Evolutionary conservation across 2,113 vertebrate species (phyloP).

Genomic region (Solenodon paradoxus): DNA sequence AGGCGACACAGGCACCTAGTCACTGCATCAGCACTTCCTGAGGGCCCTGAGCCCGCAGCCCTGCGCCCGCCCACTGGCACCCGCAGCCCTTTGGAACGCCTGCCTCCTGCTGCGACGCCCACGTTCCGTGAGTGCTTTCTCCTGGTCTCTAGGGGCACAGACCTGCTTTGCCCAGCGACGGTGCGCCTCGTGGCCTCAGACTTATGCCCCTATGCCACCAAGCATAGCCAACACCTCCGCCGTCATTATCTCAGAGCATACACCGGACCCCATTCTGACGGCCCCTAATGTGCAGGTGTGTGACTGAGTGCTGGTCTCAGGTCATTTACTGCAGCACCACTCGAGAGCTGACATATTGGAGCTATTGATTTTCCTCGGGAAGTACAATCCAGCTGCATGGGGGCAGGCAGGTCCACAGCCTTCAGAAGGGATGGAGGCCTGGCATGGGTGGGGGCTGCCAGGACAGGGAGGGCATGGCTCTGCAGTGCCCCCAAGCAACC

Average conservation of each 20-base stretch:
- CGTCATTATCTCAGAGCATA: constrained; percentile 59
- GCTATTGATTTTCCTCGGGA: constrained; percentile 81
- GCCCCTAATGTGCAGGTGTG: constrained; percentile 53
- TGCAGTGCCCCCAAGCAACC: too few relatives aligned
- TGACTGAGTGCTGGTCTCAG: too few relatives aligned
- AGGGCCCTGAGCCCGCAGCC: too few relatives aligned
- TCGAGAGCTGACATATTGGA: constrained; percentile 81
- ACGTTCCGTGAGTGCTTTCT: too few relatives aligned
- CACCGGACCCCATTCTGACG: constrained; percentile 42
- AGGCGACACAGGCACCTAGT: too few relatives aligned
- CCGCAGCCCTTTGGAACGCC: background rate
- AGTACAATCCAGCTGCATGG: constrained; percentile 64
- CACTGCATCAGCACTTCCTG: too few relatives aligned
- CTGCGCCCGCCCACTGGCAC: too few relatives aligned
- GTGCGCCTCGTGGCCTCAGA: too few relatives aligned
- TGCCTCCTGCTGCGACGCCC: background rate
- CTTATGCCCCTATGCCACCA: too few relatives aligned
- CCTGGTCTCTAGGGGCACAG: too few relatives aligned
- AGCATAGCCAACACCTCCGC: background rate
- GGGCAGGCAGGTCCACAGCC: background rate
- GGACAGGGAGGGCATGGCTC: too few relatives aligned
- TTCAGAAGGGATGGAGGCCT: background rate
- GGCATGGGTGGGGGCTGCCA: background rate
- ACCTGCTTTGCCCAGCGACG: too few relatives aligned
- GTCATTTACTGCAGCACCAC: constrained; percentile 68